phyloP scores from a whole-genome alignment of 1,140 invertebrate genomes.

The Musca domestica region DNA sequence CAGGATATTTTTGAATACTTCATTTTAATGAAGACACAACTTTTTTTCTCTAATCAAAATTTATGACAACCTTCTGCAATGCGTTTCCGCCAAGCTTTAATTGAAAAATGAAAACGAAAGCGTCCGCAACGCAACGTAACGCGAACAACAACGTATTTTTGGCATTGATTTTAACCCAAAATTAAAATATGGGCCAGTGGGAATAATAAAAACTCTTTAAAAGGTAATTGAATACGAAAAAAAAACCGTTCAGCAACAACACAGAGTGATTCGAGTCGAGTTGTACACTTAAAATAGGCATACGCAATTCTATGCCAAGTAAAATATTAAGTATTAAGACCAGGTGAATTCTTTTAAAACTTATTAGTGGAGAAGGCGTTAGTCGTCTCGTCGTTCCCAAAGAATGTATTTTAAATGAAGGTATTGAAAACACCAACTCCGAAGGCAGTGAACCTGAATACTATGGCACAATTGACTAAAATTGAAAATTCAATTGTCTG shows the following conservation, averaged over 20 bases:
- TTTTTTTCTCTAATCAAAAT: too few relatives aligned
- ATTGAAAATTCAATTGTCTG: conserved; percentile 7
- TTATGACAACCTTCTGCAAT: background rate
- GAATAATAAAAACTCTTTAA: background rate
- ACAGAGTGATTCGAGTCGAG: too few relatives aligned
- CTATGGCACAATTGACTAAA: conserved; percentile 14
- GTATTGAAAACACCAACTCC: too few relatives aligned
- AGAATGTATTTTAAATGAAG: too few relatives aligned
- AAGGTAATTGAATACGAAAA: background rate
- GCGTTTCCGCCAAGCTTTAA: background rate
- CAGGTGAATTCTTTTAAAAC: too few relatives aligned
- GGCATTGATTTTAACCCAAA: too few relatives aligned
- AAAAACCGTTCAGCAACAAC: background rate
- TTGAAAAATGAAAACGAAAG: conserved; percentile 12
- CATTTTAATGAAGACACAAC: background rate
- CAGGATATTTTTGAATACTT: background rate
- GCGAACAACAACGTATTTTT: background rate
- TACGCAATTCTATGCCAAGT: too few relatives aligned
- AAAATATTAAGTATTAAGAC: too few relatives aligned
- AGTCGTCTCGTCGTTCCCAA: too few relatives aligned
- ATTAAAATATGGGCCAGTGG: conserved; percentile 1
- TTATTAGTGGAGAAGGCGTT: too few relatives aligned
- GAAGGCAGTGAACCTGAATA: background rate
- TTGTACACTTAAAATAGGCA: too few relatives aligned
- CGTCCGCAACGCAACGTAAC: background rate